Percentiles rank a stretch among this genome's conserved stretches.
These are phyloP conservation scores for Scomber scombrus DNA, from an alignment of 2,113 vertebrate species.

Conservation along the genomic window DNA sequence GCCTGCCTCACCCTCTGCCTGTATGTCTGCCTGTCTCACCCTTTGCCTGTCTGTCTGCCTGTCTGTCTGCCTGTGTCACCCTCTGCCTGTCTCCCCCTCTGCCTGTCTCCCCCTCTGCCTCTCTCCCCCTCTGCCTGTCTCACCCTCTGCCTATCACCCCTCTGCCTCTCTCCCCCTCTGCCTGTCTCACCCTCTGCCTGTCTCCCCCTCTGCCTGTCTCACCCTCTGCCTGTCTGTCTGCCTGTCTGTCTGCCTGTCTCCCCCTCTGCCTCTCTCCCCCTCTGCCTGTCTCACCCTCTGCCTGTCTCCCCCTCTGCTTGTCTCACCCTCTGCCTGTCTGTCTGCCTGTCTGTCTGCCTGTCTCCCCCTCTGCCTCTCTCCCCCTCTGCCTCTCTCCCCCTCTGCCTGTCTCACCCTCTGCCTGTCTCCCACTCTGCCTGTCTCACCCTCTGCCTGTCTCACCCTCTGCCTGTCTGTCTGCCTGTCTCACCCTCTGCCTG, in stretches of 20 bases:
- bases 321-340: too few species aligned
- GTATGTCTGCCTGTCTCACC: neutral
- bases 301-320: neutral
- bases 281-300: neutral
- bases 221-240: neutral
- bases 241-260: neutral
- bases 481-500: neutral
- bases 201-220: neutral
- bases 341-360: neutral
- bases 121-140: neutral
- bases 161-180: neutral
- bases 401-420: neutral
- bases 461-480: neutral
- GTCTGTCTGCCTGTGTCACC: neutral
- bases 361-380: neutral
- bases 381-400: neutral
- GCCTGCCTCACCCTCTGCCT: neutral
- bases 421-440: neutral
- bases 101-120: neutral
- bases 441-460: neutral
- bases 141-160: too few species aligned
- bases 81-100: neutral
- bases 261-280: slow-evolving; percentile 4
- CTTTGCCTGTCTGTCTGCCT: neutral
- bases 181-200: neutral